These are phyloP conservation scores for Drosophila multiciliata DNA, from an alignment of 2,888 invertebrate species.

Conservation along the genomic window DNA sequence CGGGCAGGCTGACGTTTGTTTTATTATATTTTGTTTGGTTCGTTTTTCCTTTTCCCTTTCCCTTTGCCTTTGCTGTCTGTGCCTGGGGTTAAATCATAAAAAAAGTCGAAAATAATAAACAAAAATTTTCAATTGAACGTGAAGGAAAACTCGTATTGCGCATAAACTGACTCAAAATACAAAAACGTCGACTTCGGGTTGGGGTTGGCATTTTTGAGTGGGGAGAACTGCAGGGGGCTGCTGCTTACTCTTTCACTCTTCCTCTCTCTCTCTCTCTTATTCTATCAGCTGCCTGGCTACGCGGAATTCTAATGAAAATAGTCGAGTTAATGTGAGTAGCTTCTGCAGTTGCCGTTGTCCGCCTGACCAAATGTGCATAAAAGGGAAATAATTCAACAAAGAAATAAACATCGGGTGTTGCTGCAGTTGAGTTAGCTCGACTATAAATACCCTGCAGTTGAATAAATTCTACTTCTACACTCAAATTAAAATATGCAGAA, in stretches of 20 bases:
- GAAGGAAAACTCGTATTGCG: slow-evolving; percentile 74
- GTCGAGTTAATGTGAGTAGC: slow-evolving; percentile 56
- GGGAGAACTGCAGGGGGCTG: background rate
- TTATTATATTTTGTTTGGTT: slow-evolving; percentile 20
- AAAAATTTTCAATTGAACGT: slow-evolving; percentile 80
- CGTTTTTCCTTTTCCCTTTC: slow-evolving; percentile 6
- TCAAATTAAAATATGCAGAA: background rate
- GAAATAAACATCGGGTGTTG: slow-evolving; percentile 26
- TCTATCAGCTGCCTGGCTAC: slow-evolving; percentile 33
- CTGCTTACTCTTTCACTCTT: slow-evolving; percentile 4
- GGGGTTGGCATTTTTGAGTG: slow-evolving; percentile 9
- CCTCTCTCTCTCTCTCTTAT: slow-evolving; percentile 4
- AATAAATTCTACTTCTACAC: background rate
- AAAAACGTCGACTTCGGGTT: slow-evolving; percentile 3
- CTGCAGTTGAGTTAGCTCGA: background rate
- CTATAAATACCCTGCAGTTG: background rate
- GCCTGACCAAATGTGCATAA: slow-evolving; percentile 31
- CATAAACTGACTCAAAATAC: slow-evolving; percentile 70
- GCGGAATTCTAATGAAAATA: slow-evolving; percentile 66
- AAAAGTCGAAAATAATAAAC: slow-evolving; percentile 78
- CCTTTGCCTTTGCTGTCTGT: slow-evolving; percentile 13
- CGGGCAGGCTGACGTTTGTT: slow-evolving; percentile 56
- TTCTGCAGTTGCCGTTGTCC: slow-evolving; percentile 11
- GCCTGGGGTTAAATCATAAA: slow-evolving; percentile 79
- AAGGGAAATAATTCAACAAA: slow-evolving; percentile 43